Conservation (phyloP, 2,113 vertebrate genomes). For the Anguilla rostrata region DNA sequence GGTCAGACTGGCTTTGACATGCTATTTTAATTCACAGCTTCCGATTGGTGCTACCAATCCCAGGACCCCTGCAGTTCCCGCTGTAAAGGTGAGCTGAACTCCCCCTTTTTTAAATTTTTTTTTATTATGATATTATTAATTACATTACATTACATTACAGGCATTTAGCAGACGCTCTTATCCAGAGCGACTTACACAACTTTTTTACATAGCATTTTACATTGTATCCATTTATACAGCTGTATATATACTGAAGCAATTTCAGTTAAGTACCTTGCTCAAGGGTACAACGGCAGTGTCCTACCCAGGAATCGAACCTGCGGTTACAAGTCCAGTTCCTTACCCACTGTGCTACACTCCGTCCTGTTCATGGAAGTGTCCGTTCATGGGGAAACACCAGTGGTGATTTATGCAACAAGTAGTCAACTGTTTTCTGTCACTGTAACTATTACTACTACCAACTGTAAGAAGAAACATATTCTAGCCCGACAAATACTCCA, state of each 20-base stretch:
- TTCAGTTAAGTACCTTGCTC: no score
- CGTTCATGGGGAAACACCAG: background rate
- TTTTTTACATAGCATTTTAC: no score
- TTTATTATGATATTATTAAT: background rate
- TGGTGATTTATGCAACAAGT: background rate
- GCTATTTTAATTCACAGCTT: slow-evolving; percentile 26
- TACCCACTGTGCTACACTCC: no score
- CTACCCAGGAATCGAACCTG: no score
- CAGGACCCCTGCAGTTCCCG: slow-evolving; percentile 58
- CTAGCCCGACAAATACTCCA: no score
- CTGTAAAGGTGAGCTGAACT: slow-evolving; percentile 61
- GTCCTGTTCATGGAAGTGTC: background rate
- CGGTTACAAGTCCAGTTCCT: no score
- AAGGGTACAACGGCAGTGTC: no score
- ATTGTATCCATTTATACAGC: no score
- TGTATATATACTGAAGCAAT: no score
- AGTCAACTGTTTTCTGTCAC: background rate
- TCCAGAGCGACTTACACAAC: no score
- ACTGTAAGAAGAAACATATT: no score
- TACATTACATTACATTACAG: background rate
- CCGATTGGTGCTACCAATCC: slow-evolving; percentile 73
- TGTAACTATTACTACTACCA: background rate
- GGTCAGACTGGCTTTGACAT: background rate
- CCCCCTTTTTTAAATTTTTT: background rate
- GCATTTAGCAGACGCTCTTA: no score